Percentiles rank a stretch among this genome's conserved stretches.
These are phyloP conservation scores for Lochmaea capreae DNA, from an alignment of 2,888 invertebrate species.

Conservation along the genomic window DNA sequence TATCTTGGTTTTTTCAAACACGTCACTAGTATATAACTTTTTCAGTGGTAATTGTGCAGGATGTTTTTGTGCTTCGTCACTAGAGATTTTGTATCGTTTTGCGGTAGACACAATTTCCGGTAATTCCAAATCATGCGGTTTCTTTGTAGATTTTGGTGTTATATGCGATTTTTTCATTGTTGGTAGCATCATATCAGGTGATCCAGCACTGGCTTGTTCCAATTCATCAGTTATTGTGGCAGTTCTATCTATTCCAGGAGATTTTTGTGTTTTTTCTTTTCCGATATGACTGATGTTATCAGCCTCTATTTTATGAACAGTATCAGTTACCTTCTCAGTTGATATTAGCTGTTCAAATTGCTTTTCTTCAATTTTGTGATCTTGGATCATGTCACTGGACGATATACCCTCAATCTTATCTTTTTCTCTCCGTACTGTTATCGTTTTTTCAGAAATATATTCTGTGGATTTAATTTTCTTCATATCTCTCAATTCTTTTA, in stretches of 20 bases:
- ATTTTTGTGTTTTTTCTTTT: neutral
- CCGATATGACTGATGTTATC: neutral
- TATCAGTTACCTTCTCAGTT: neutral
- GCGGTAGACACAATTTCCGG: neutral
- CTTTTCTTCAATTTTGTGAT: neutral
- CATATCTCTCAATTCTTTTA: slow-evolving; percentile 23
- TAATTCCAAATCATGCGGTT: slow-evolving; percentile 1
- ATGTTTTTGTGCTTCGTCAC: neutral
- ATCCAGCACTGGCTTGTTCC: too few relatives aligned
- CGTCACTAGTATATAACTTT: too few relatives aligned
- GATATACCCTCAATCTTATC: neutral
- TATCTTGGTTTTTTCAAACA: too few relatives aligned
- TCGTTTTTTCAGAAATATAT: slow-evolving; percentile 22
- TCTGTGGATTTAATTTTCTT: slow-evolving; percentile 27
- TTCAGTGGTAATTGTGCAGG: too few relatives aligned
- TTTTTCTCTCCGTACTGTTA: slow-evolving; percentile 15
- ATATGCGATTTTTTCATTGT: neutral
- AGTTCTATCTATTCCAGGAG: neutral
- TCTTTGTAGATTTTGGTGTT: neutral
- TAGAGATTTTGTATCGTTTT: neutral
- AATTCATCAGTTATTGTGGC: neutral
- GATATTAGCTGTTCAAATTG: neutral
- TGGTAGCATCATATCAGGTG: too few relatives aligned
- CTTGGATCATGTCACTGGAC: neutral
- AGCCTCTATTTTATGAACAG: neutral